Evolutionary conservation across 2,888 invertebrate genomes (phyloP), one percentile per base, ranked within the genome.

Genomic region (Campopleginae sp.): DNA sequence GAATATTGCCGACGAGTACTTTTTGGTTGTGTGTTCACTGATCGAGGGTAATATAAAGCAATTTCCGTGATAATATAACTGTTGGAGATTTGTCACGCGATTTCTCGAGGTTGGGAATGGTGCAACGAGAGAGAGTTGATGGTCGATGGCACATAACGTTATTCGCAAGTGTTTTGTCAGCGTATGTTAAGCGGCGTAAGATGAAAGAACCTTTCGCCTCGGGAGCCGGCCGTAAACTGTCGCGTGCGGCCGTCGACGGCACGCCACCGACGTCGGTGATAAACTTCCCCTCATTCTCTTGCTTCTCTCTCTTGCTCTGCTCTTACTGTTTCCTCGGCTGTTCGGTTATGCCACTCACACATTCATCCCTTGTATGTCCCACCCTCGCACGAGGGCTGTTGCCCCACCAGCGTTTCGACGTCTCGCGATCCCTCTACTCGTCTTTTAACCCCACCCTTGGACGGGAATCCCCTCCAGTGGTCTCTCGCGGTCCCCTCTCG

Each of bases 151-250:
- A 65, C 79, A 63, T 58, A 58, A 58, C 42, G 14, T 44, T 61
- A 33, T 46, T 42, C 12, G 31, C 74, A 51, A 75, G 44, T 61
- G 31, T 75, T 61, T 61, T 61, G 44, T 75, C 23, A 19, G 38
- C 10, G 14, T 61, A 17, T 72, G 17, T 46, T 63, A 63, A 46
- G 31, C 19, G 68, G 61, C 46, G 63, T 31, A 77, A 48, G 66
- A 82, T 78, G 68, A 71, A 72, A 86, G 90, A 92, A 90, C 89
- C 90, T 88, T 80, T 87, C 90, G 87, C 89, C 86, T 88, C 91
- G 91, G 89, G 89, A 89, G 91, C 90, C 92, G 92, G 90, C 91
- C 90, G 92, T 92, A 92, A 93, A 93, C 93, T 93, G 93, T 91
- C 93, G 93, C 93, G 93, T 93, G 93, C 90, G 90, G 70, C 82